Conservation (phyloP, 2,113 vertebrate species). For the Propithecus coquereli region DNA sequence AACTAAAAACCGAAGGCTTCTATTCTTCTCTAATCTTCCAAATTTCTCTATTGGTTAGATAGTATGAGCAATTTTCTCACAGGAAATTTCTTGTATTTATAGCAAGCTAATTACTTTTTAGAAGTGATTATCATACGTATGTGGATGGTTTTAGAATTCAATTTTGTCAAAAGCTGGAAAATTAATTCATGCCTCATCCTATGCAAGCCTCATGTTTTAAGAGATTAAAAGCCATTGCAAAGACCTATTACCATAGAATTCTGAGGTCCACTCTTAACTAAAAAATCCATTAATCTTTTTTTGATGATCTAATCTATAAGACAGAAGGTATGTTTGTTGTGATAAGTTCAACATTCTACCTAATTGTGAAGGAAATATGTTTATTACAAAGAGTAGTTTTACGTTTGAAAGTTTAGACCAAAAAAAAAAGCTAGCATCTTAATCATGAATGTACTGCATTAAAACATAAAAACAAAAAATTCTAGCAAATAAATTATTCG, state of each 20-base stretch:
- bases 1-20: conserved; percentile 40
- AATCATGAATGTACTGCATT: conserved; percentile 54
- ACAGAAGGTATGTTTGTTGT: conserved; percentile 66
- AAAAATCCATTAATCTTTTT: conserved; percentile 65
- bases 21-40: conserved; percentile 41
- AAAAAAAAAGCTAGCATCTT: conserved; percentile 47
- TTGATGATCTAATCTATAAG: conserved; percentile 62
- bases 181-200: conserved; percentile 61
- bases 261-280: conserved; percentile 28
- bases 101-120: conserved; percentile 60
- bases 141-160: conserved; percentile 46
- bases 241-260: conserved; percentile 18
- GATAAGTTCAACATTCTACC: conserved; percentile 67
- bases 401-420: conserved; percentile 60
- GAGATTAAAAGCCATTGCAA: conserved; percentile 59
- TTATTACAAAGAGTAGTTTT: conserved; percentile 67
- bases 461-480: conserved; percentile 55
- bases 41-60: conserved; percentile 36
- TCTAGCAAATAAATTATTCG: conserved; percentile 50
- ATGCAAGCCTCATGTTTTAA: conserved; percentile 53
- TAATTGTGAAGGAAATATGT: conserved; percentile 65
- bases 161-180: conserved; percentile 64
- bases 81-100: conserved; percentile 67
- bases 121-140: conserved; percentile 45
- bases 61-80: conserved; percentile 53